Evolutionary conservation across 1,140 invertebrate genomes (phyloP), one percentile per base, ranked within the genome.

Genomic region (Eciton burchellii): DNA sequence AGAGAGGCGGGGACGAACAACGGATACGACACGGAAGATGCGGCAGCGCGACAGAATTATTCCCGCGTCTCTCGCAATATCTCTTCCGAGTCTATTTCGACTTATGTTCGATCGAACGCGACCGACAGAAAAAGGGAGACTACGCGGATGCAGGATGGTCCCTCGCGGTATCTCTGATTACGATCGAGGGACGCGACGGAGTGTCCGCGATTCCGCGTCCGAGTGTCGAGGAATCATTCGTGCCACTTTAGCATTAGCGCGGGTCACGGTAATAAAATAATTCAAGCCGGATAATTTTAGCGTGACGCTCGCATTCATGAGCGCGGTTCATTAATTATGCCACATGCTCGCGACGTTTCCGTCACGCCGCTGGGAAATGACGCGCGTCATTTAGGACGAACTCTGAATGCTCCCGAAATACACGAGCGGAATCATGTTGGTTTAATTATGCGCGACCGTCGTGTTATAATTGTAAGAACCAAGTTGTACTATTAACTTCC

Each of bases 21-120:
- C 68, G 65, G 63, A 45, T 68, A 79, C 49, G 74, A 29, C 21
- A 3, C 1, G n/a, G 43, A 65, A 57, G 56, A 83, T 77, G 66
- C 6, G 21, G 29, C 14, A 49, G 12, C 45, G 14, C 35, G 73
- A 77, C 43, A 70, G 35, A 79, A 21, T 68, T 70, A 45, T 70
- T 70, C 56, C 74, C 16, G n/a, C 57, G 52, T 49, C 84, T 63
- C 84, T 56, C n/a, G 52, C 52, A 41, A 43, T 85, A 72, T 71
- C 54, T 72, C 26, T 52, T 9, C 19, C 26, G 9, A 24, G 3
- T 21, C 24, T 54, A 21, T 76, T 73, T 47, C 72, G 52, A 24
- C 24, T 86, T 83, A 59, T 35, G 49, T 29, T 8, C 41, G 5
- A 24, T 8, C 41, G 9, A 81, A 63, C 57, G 63, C 24, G 21